Evolutionary conservation across 2,797 vertebrate species (phyloP).

Genomic region (Decapterus maruadsi): DNA sequence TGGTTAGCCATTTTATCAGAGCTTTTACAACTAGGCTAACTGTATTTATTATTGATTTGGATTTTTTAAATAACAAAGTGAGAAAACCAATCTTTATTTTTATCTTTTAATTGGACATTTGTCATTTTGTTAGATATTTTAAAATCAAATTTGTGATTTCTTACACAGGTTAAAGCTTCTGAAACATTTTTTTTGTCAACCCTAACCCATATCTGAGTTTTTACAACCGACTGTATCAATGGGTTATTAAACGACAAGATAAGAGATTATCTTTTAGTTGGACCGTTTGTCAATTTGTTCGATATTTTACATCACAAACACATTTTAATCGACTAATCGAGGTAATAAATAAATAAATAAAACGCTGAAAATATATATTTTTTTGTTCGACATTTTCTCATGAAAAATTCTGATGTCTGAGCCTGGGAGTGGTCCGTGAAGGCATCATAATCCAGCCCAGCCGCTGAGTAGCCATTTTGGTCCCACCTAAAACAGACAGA

Average conservation of each 20-base stretch:
- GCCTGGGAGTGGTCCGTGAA: conserved; percentile 63
- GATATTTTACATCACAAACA: background rate
- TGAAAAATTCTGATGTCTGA: conserved; percentile 26
- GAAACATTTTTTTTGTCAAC: no score
- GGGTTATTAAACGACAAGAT: no score
- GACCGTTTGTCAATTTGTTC: background rate
- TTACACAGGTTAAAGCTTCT: no score
- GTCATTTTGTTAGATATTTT: background rate
- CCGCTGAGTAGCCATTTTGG: conserved; percentile 95
- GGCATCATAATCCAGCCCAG: conserved; percentile 85
- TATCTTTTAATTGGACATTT: background rate
- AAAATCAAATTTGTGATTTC: no score
- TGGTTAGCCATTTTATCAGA: no score
- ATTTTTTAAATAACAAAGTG: no score
- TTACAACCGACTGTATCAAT: no score
- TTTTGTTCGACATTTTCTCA: background rate
- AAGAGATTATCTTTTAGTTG: no score
- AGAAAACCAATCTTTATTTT: no score
- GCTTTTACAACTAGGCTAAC: no score
- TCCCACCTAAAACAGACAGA: conserved; percentile 84
- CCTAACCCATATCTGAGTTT: no score
- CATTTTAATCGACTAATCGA: background rate
- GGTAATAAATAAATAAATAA: background rate
- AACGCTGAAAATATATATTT: background rate
- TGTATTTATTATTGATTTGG: no score